Base-by-base conservation (phyloP, 2,888 invertebrate species). In the Ectropis crepuscularia region DNA sequence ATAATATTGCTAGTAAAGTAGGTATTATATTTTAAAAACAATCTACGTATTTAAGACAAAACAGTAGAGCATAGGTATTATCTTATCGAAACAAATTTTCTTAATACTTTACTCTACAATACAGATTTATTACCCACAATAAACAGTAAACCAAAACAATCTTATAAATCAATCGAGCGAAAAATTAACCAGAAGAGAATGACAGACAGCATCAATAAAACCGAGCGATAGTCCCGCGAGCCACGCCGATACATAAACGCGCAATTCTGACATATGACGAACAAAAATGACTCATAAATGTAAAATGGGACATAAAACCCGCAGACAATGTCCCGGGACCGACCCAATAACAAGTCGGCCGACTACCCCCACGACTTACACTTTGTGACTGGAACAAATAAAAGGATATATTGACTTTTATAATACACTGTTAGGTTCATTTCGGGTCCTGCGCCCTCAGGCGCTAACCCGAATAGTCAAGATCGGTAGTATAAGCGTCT, bases 321-420 rank as follows among this genome's bases (percentile, higher is more conserved):
- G 64, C 68, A 69, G 70, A 69, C 72, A 72, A 72, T 72, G 68
- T 63, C 63, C 71, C 67, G 66, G 72, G 48, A 65, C 57, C 69
- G 48, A 65, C 57, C 69, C 70, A 64, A 71, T 71, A 71, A 62
- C 50, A 53, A 63, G 65, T 67, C 49, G 64, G 43, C 12, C 39
- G 42, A 71, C 67, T 67, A 61, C 58, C 65, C 53, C 60, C 68
- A 63, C 67, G 69, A 65, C 67, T 65, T 68, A 63, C 61, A 63
- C 64, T 62, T 61, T 49, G 49, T 61, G 65, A 65, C 69, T 28
- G 16, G 16, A 28, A 28, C 16, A 28, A 28, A 28, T 28, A 28
- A 28, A 28, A 4, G 16, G 16, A 4, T 28, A 28, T 28, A 28
- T 28, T 28, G 16, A 28, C 16, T 28, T 28, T 28, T 28, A 2